Percentiles rank a stretch among this genome's conserved stretches.
Evolutionary conservation across 2,113 vertebrate genomes (phyloP).

Genomic region (Semnornis frantzii): DNA sequence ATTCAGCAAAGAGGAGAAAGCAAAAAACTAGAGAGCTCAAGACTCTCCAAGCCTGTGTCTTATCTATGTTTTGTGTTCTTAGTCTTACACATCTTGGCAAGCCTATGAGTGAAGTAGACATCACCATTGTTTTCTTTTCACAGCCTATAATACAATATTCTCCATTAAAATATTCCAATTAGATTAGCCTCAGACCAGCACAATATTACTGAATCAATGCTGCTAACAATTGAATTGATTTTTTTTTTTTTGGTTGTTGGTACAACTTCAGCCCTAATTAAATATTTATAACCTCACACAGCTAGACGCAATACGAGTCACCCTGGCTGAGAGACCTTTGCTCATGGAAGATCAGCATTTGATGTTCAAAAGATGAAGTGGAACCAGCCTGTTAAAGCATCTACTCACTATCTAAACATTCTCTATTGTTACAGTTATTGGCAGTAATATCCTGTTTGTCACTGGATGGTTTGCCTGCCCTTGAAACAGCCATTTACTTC

Average conservation of each 20-base stretch:
- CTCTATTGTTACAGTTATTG: slow-evolving; percentile 47
- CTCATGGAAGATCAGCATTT: background rate
- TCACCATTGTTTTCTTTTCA: too few relatives aligned
- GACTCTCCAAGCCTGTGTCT: too few relatives aligned
- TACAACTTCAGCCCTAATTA: slow-evolving; percentile 4
- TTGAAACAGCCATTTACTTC: background rate
- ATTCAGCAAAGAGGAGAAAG: too few relatives aligned
- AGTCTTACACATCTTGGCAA: too few relatives aligned
- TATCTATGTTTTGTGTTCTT: too few relatives aligned
- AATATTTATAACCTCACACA: slow-evolving; percentile 14
- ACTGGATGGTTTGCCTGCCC: background rate
- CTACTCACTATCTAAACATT: slow-evolving; percentile 48
- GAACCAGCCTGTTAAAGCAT: background rate
- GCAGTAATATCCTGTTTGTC: slow-evolving; percentile 63
- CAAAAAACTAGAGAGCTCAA: too few relatives aligned
- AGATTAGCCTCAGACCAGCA: too few relatives aligned
- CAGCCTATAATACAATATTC: too few relatives aligned
- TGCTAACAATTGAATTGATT: background rate
- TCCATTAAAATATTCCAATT: too few relatives aligned
- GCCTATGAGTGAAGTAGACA: too few relatives aligned
- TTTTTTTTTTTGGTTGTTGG: background rate
- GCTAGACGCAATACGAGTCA: slow-evolving; percentile 31
- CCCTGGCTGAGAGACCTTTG: slow-evolving; percentile 28
- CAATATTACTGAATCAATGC: background rate
- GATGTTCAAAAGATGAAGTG: slow-evolving; percentile 6